These are phyloP conservation scores for Kryptopterus vitreolus DNA, from an alignment of 2,797 vertebrate species.

Conservation along the genomic window DNA sequence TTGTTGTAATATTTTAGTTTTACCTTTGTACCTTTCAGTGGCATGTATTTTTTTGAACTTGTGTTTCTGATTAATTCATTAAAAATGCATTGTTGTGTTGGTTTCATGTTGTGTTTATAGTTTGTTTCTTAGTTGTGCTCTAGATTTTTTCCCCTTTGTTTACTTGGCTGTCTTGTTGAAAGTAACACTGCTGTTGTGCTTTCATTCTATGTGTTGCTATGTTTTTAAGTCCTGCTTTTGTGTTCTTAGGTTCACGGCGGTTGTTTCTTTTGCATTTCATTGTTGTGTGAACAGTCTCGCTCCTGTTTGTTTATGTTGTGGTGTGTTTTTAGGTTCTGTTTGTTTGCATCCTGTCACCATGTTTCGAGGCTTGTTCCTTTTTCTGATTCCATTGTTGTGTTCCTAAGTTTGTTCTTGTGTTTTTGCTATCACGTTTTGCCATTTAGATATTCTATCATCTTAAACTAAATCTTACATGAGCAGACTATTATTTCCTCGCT, in stretches of 20 bases:
- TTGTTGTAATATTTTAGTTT: background rate
- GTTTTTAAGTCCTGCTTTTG: too few species aligned
- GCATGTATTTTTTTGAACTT: background rate
- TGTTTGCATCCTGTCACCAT: too few species aligned
- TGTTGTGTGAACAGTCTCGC: too few species aligned
- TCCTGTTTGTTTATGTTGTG: background rate
- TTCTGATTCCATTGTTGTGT: too few species aligned
- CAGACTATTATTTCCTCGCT: background rate
- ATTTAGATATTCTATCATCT: background rate
- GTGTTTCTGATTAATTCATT: background rate
- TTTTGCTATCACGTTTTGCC: background rate
- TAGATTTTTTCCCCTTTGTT: too few species aligned
- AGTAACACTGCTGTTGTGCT: too few species aligned
- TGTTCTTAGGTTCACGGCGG: too few species aligned
- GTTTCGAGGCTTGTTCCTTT: too few species aligned
- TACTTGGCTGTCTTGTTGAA: too few species aligned
- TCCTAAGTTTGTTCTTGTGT: too few species aligned
- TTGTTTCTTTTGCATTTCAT: too few species aligned
- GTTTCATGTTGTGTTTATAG: background rate
- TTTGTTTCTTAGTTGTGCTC: background rate
- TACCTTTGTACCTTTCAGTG: background rate
- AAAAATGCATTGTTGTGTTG: too few species aligned
- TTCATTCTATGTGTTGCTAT: background rate
- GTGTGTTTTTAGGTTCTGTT: background rate
- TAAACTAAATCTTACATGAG: background rate